Evolutionary conservation across 2,888 invertebrate genomes (phyloP), one percentile per base, ranked within the genome.

Genomic region (Tetrapedia diversipes): DNA sequence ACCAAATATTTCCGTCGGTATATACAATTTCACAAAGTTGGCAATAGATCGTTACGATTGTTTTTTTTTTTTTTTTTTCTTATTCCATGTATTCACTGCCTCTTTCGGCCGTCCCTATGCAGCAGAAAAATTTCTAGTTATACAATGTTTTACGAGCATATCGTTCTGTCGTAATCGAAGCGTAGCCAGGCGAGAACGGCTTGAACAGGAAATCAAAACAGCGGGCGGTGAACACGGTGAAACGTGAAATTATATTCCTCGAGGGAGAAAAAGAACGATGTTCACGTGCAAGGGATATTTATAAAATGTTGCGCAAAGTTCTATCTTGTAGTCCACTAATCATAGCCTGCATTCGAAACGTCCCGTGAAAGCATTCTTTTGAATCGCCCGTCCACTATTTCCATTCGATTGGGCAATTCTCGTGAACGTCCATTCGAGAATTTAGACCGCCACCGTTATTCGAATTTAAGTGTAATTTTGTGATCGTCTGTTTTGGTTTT

Each of bases 111-210:
- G 37, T 64, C 24, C 57, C 32, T 16, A 10, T 4, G 24, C 39
- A 49, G 19, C 54, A 32, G 53, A 61, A 69, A 56, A 54, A 45
- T 49, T 47, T 72, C 72, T 54, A 24, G 45, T 65, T 61, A 45
- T 7, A 27, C 39, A 49, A 73, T 27, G 19, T 22, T 24, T 61
- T 39, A 53, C 4, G 54, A 68, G 16, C 66, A 11, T 34, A n/a
- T 19, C 39, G 45, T 47, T 47, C 49, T 41, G n/a, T 41, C 41
- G 43, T 22, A 41, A 61, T 32, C 19, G 54, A 56, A 69, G 71
- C 53, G 49, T 57, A 24, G 47, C n/a, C 51, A 37, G 37, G 57
- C 63, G 43, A 63, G 74, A 59, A 71, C 64, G 16, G 53, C 64
- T 64, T 24, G 19, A 69, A 27, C 22, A 32, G 51, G 37, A 54